Evolutionary conservation across 1,140 invertebrate species (phyloP), one percentile per base, ranked within the genome.

Genomic region (Vanessa atalanta): DNA sequence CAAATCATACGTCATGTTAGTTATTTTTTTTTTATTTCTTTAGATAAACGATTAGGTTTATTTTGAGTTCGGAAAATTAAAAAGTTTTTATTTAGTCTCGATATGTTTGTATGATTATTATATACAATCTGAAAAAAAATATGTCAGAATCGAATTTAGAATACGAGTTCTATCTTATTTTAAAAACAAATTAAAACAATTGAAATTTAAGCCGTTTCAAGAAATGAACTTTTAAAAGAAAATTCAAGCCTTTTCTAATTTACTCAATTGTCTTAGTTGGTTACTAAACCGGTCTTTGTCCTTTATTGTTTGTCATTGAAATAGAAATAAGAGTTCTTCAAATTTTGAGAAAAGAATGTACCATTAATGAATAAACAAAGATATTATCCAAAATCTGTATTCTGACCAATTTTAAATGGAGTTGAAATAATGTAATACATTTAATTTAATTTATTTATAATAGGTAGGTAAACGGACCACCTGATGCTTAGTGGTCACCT

Each of bases 241-340:
- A 70, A 71, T 69, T 47, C 31, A 65, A 70, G 70, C 50, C 67
- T 60, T 75, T 75, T 60, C 51, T 65, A 65, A 70, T 65, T 70
- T 75, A 65, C 51, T 74, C 57, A 63, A 70, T 65, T 70, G 67
- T 75, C 43, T 70, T 47, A 75, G 67, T 13, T 26, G 47, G 65
- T 73, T 73, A 31, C 57, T 50, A 26, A 82, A 82, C 70, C 70
- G n/a, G 70, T 72, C 79, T 81, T 87, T 85, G 81, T 85, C 83
- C 14, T 48, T 79, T 73, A 65, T 80, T 77, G 81, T 82, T 84
- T 83, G 80, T 83, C 79, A 78, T 82, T 82, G 64, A 77, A 79
- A 74, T 72, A 78, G 76, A 82, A 82, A 76, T 69, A 77, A 79
- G 68, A 70, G 23, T 31, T 37, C 26, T 68, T 57, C 53, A 78